Conservation (phyloP, 2,113 vertebrate genomes). For the Oriolus oriolus region DNA sequence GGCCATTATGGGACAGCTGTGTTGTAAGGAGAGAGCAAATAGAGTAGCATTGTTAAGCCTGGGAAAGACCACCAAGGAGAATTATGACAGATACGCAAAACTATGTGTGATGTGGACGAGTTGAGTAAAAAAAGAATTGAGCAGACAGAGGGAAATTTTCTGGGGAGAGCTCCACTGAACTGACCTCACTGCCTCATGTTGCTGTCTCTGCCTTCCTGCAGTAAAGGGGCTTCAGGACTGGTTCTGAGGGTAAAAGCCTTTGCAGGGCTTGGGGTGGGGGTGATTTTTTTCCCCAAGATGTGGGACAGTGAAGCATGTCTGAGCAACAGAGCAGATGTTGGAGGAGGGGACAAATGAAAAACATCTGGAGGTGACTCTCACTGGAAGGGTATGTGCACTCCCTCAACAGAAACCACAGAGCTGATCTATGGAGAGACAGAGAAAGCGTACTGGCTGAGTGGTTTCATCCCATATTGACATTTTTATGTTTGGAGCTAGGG, state of each 20-base stretch:
- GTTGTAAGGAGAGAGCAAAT: neutral
- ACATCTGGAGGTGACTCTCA: constrained; percentile 23
- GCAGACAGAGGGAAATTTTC: neutral
- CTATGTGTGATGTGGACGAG: neutral
- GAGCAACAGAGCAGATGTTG: neutral
- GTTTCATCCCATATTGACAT: neutral
- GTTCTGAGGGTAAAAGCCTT: neutral
- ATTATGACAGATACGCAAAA: neutral
- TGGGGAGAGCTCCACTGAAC: neutral
- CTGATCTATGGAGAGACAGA: neutral
- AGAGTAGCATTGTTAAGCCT: neutral
- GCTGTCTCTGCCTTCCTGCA: neutral
- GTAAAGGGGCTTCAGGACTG: neutral
- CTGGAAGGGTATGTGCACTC: neutral
- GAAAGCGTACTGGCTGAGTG: neutral
- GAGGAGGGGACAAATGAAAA: neutral
- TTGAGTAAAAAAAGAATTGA: neutral
- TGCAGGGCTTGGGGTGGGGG: neutral
- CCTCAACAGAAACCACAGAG: neutral
- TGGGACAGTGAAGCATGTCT: neutral
- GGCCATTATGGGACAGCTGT: neutral
- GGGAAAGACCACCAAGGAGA: neutral
- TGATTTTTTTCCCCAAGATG: neutral
- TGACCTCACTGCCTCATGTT: neutral
- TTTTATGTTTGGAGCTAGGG: neutral